phyloP scores from a whole-genome alignment of 2,888 invertebrate genomes.

The Acleris emargana region DNA sequence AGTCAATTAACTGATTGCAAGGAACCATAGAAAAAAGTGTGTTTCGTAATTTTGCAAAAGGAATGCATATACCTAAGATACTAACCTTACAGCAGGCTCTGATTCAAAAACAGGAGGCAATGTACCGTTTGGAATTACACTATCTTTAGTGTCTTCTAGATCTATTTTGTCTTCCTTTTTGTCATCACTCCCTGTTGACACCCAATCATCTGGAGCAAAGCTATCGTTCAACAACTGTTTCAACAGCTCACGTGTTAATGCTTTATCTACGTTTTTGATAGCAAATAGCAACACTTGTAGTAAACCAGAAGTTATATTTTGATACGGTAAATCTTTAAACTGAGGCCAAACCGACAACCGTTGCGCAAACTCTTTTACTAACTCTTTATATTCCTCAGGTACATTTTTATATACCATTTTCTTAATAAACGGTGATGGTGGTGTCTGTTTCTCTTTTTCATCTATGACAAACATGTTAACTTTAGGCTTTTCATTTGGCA shows the following conservation, averaged over 20 bases:
- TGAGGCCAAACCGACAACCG: constrained; percentile 90
- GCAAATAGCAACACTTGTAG: constrained; percentile 87
- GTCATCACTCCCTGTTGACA: constrained; percentile 52
- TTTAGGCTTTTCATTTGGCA: constrained; percentile 75
- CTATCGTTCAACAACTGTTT: constrained; percentile 86
- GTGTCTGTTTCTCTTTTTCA: constrained; percentile 60
- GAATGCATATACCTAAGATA: too few species aligned
- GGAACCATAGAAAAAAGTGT: too few species aligned
- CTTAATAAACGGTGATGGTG: constrained; percentile 68
- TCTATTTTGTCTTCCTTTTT: constrained; percentile 52
- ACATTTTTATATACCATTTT: constrained; percentile 75
- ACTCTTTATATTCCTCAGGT: constrained; percentile 84
- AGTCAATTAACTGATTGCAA: too few species aligned
- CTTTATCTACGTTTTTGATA: constrained; percentile 84
- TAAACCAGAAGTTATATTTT: constrained; percentile 88
- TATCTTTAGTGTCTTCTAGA: constrained; percentile 43
- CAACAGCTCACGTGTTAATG: constrained; percentile 78
- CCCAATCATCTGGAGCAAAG: constrained; percentile 79
- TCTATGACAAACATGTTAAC: constrained; percentile 63
- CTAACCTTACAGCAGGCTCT: constrained; percentile 83
- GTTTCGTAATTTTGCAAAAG: too few species aligned
- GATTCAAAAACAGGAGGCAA: constrained; percentile 86
- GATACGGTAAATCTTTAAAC: constrained; percentile 87
- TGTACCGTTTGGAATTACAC: constrained; percentile 38
- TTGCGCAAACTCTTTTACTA: constrained; percentile 86